Base-by-base conservation (phyloP, 2,797 vertebrate species). In the Cyclopterus lumpus region DNA sequence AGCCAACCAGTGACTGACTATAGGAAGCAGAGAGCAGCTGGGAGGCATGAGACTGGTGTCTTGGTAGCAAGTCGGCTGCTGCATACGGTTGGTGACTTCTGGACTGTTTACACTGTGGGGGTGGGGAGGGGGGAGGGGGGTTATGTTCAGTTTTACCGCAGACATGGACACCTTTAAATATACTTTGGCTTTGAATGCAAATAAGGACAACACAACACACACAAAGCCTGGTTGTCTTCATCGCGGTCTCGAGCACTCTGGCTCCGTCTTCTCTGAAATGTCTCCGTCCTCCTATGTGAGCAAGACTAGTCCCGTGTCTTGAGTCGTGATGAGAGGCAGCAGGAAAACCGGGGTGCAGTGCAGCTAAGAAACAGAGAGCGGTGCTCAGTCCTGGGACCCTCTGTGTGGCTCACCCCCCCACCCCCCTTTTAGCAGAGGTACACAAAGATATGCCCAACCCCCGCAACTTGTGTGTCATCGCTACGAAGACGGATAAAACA, bases 151-250 rank as follows among this genome's bases (percentile, higher is more conserved):
- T 16, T 42, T 16, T 16, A 42, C 55, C 38, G 11, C 62, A 46
- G 59, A 71, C 42, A 12, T 51, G 54, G 53, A 26, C 58, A 57
- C 49, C 66, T 76, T 81, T 57, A 75, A 79, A 84, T 86, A 68
- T 65, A 73, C 51, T 89, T 90, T 90, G 84, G 87, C 75, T 88
- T 91, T 42, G 68, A 72, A 79, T 70, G 51, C 66, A 68, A 71
- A 62, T 46, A 24, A 80, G 30, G 22, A 55, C 36, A 61, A 76
- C 53, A 72, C 54, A 70, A 80, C 62, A 77, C 55, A 67, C 67
- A 69, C 40, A 48, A 67, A 77, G 20, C 67, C 42, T 64, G 40
- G 6, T 26, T 1, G 32, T 36, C 57, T 36, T 34, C 58, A 22
- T 6, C 24, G 62, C 67, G 75, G 72, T 76, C 75, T 44, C n/a